phyloP scores from a whole-genome alignment of 2,797 vertebrate species.

The Propithecus perrieri region DNA sequence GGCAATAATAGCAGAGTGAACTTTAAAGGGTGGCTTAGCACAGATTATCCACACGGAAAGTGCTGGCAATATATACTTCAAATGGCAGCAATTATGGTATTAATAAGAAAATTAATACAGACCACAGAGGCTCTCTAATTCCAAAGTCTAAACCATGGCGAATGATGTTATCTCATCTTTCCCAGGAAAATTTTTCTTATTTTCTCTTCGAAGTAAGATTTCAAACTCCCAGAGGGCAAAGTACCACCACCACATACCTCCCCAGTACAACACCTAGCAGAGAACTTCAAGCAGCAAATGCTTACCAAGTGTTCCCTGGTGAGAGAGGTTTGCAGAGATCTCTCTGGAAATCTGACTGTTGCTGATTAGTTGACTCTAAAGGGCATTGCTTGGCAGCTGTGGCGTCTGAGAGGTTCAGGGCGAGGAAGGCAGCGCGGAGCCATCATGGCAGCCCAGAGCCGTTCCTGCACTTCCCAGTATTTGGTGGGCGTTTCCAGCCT shows the following conservation, averaged over 20 bases:
- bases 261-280: background rate
- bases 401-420: background rate
- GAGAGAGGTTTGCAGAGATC: background rate
- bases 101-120: constrained; percentile 51
- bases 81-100: background rate
- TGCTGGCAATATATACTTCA: background rate
- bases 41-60: constrained; percentile 16
- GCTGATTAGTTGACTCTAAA: background rate
- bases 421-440: accelerated
- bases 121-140: constrained; percentile 10
- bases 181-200: background rate
- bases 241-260: too few species aligned
- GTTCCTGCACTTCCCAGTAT: accelerated
- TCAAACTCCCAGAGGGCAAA: background rate
- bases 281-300: background rate
- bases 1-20: constrained; percentile 8
- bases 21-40: constrained; percentile 3
- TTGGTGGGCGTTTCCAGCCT: background rate
- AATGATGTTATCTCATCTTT: background rate
- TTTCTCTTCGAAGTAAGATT: constrained; percentile 27
- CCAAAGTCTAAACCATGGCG: background rate
- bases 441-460: background rate
- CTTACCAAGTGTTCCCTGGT: background rate
- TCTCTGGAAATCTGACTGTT: background rate
- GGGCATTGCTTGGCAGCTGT: background rate